phyloP scores from a whole-genome alignment of 2,113 vertebrate genomes.

The Atlantisia rogersi region DNA sequence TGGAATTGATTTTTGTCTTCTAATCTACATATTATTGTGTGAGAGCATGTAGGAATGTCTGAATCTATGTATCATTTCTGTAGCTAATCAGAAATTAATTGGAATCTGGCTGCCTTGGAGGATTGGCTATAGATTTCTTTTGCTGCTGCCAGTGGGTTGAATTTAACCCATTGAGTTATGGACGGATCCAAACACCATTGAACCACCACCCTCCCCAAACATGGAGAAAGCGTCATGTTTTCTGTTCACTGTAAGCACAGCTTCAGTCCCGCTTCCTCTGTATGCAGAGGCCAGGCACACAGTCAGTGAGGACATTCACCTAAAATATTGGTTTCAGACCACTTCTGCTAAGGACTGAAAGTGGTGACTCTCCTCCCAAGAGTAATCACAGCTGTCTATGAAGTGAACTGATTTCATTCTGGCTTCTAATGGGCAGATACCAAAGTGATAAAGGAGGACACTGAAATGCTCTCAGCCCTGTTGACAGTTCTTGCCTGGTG shows the following conservation, averaged over 20 bases:
- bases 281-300: not conserved
- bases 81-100: conserved; percentile 6
- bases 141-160: not conserved
- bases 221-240: not conserved
- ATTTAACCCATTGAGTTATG: not conserved
- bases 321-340: not conserved
- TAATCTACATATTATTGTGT: not conserved
- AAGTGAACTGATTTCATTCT: not conserved
- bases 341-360: not conserved
- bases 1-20: conserved; percentile 13
- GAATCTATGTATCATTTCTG: not conserved
- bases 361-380: not conserved
- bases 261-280: not conserved
- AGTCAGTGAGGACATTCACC: not conserved
- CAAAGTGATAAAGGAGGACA: not conserved
- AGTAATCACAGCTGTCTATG: not conserved
- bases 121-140: not conserved
- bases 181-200: not conserved
- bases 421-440: not conserved
- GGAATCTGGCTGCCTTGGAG: not conserved
- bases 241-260: not conserved
- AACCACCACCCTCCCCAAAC: not conserved
- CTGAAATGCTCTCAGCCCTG: not conserved
- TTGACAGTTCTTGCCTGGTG: not conserved
- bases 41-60: not conserved